phyloP scores from a whole-genome alignment of 2,113 vertebrate species.

The Eublepharis macularius region DNA sequence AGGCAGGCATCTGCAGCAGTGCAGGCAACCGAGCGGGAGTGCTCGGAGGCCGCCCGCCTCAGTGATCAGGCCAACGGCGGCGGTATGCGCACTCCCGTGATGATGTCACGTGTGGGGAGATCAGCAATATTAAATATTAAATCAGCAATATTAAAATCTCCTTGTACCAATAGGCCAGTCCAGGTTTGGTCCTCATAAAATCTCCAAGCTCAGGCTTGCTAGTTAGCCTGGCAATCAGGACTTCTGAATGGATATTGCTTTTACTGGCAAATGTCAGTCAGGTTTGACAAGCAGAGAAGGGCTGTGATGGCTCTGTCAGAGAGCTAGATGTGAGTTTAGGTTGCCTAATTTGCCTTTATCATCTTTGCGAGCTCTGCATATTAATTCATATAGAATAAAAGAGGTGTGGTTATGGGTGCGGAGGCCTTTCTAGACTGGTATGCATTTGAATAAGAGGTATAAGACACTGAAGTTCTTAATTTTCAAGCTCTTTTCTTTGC shows the following conservation, averaged over 20 bases:
- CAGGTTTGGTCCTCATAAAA: background rate
- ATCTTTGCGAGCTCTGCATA: background rate
- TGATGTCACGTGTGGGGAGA: too few species aligned
- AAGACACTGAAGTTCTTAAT: background rate
- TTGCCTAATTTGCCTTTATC: background rate
- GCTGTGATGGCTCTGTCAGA: background rate
- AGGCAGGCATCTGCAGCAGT: too few species aligned
- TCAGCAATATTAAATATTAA: too few species aligned
- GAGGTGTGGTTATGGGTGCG: too few species aligned
- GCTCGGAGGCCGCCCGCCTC: too few species aligned
- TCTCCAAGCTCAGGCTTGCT: background rate
- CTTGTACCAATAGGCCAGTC: background rate
- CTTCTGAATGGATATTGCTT: background rate
- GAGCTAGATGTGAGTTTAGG: background rate
- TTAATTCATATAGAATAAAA: background rate
- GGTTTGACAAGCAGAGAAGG: too few species aligned
- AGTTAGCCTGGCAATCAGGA: background rate
- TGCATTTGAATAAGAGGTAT: too few species aligned
- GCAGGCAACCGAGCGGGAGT: too few species aligned
- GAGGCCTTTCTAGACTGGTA: too few species aligned
- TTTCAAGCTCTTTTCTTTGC: fast-evolving
- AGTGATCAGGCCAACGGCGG: too few species aligned
- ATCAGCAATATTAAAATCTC: background rate
- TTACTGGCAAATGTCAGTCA: background rate
- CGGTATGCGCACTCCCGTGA: too few species aligned